Evolutionary conservation across 2,113 vertebrate species (phyloP).

Genomic region (Megaceryle maxima): DNA sequence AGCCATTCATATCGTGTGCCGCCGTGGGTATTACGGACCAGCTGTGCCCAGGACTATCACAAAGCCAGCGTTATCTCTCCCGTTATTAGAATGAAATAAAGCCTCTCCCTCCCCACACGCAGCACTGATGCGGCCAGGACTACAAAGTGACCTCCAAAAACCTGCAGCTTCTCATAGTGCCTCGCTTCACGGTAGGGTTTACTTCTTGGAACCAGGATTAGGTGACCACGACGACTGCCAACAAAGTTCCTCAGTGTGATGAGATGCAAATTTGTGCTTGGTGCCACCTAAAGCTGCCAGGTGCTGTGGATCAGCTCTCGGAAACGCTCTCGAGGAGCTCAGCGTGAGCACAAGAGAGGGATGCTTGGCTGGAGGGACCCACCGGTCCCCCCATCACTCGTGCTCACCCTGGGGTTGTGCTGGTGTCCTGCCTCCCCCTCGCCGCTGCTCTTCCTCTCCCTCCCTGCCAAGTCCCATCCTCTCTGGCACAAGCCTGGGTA

Average conservation of each 20-base stretch:
- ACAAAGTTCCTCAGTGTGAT: background rate
- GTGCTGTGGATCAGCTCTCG: background rate
- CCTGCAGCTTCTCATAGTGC: background rate
- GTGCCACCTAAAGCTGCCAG: background rate
- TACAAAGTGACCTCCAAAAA: background rate
- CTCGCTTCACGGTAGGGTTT: background rate
- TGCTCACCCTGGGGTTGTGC: too few relatives aligned
- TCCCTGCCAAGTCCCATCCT: background rate
- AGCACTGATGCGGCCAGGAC: background rate
- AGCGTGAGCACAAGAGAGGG: fast-evolving
- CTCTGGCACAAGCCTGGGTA: background rate
- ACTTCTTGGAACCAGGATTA: background rate
- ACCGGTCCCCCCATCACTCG: background rate
- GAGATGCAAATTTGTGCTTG: background rate
- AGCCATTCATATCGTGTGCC: background rate
- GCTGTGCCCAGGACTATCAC: background rate
- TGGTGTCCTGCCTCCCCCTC: background rate
- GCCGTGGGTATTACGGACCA: background rate
- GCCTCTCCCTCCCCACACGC: background rate
- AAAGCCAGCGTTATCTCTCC: background rate
- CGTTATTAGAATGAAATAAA: background rate
- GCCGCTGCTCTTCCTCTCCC: background rate
- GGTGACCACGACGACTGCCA: background rate
- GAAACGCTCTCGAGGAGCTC: background rate
- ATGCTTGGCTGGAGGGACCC: background rate